Evolutionary conservation across 1,140 invertebrate species (phyloP).

Genomic region (Galleria mellonella): DNA sequence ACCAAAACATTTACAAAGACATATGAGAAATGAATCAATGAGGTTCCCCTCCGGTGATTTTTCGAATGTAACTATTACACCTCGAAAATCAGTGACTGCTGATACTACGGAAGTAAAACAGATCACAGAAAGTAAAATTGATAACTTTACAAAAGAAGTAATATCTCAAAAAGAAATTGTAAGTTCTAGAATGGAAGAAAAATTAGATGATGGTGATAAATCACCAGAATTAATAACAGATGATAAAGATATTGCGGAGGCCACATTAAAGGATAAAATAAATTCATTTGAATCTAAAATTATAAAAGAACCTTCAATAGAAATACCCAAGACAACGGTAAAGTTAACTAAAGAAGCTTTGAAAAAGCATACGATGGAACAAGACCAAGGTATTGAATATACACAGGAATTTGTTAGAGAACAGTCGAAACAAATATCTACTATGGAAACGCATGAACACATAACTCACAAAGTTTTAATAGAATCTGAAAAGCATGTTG

Average conservation of each 20-base stretch:
- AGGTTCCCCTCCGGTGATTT: conserved; percentile 72
- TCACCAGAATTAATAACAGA: conserved; percentile 54
- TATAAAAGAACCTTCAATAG: conserved; percentile 50
- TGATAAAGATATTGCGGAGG: conserved; percentile 65
- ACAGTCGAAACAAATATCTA: conserved; percentile 60
- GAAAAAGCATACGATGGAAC: conserved; percentile 67
- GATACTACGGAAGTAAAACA: conserved; percentile 53
- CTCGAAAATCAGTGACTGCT: conserved; percentile 57
- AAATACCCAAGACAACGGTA: conserved; percentile 53
- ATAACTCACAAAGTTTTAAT: conserved; percentile 39
- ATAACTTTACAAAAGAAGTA: conserved; percentile 43
- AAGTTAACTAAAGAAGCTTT: conserved; percentile 72
- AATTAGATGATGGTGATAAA: conserved; percentile 59
- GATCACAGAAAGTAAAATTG: conserved; percentile 41
- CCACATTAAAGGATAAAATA: conserved; percentile 66
- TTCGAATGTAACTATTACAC: conserved; percentile 68
- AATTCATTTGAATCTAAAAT: conserved; percentile 69
- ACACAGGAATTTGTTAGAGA: conserved; percentile 72
- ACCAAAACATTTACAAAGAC: conserved; percentile 69
- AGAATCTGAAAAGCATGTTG: conserved; percentile 39
- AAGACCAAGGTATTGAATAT: conserved; percentile 70
- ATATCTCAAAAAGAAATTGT: conserved; percentile 67
- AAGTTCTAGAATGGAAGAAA: conserved; percentile 60
- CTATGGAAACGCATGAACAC: conserved; percentile 29
- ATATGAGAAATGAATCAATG: conserved; percentile 73